Evolutionary conservation across 1,140 invertebrate genomes (phyloP).

Genomic region (Spodoptera frugiperda): DNA sequence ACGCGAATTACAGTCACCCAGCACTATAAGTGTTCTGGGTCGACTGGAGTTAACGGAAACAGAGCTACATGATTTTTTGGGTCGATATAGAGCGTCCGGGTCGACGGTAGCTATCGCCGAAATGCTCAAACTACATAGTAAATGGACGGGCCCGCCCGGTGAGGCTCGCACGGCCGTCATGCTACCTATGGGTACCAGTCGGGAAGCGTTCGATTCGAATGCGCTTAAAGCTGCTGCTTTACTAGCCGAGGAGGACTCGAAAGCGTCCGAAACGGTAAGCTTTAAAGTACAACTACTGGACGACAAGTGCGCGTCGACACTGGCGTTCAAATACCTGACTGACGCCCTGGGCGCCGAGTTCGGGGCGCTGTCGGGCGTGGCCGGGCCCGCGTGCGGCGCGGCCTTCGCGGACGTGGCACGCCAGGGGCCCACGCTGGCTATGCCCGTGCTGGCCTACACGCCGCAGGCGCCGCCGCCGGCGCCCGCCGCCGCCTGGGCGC

Average conservation of each 20-base stretch:
- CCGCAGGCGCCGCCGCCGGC: constrained; percentile 59
- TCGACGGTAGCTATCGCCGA: constrained; percentile 23
- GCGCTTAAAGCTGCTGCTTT: constrained; percentile 59
- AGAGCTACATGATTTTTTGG: constrained; percentile 26
- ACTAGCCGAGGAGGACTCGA: constrained; percentile 53
- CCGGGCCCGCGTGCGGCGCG: constrained; percentile 73
- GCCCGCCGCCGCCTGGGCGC: constrained; percentile 43
- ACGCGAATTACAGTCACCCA: constrained; percentile 37
- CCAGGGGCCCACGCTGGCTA: constrained; percentile 58
- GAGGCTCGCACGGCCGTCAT: constrained; percentile 54
- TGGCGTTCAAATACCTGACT: constrained; percentile 67
- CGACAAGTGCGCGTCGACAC: constrained; percentile 65
- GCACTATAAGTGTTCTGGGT: constrained; percentile 32
- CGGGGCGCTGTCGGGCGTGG: constrained; percentile 68
- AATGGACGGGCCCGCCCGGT: constrained; percentile 56
- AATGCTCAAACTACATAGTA: constrained; percentile 10
- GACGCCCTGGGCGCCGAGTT: constrained; percentile 69
- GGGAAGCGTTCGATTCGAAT: constrained; percentile 57
- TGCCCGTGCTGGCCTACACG: constrained; percentile 73
- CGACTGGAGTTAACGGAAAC: constrained; percentile 13
- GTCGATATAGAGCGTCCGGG: constrained; percentile 47
- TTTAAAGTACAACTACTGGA: constrained; percentile 69
- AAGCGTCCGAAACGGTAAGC: constrained; percentile 40
- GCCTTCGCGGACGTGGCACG: constrained; percentile 71
- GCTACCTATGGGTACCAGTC: constrained; percentile 39